Percentiles rank a stretch among this genome's conserved stretches.
These are phyloP conservation scores for Vulpes vulpes DNA, from an alignment of 2,113 vertebrate species.

Conservation along the genomic window DNA sequence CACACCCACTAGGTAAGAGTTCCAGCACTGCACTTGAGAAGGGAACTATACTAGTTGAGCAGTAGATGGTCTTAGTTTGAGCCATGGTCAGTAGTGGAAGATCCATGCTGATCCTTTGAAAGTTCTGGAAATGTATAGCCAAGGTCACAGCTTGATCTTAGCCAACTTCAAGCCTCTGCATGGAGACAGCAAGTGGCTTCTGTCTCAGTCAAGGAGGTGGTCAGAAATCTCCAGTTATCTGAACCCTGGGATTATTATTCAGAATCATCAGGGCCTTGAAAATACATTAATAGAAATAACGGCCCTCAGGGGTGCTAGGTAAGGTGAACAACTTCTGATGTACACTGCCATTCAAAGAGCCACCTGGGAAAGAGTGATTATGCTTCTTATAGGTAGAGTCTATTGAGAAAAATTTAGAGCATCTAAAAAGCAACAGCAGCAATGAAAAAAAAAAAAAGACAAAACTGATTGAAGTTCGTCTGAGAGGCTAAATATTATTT, in stretches of 20 bases:
- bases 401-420: not conserved
- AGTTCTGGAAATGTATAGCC: not conserved
- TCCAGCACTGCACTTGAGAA: slow-evolving; percentile 15
- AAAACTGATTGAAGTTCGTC: not conserved
- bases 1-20: not conserved
- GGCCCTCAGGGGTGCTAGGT: not conserved
- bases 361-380: not conserved
- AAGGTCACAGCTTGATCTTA: not conserved
- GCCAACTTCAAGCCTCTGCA: not conserved
- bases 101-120: slow-evolving; percentile 48
- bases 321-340: not conserved
- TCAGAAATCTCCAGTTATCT: not conserved
- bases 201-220: not conserved
- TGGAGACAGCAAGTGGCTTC: not conserved
- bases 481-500: not conserved
- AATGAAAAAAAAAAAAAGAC: not conserved
- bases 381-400: not conserved
- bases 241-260: not conserved
- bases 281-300: not conserved
- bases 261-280: not conserved
- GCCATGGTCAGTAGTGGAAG: slow-evolving; percentile 11
- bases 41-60: not conserved
- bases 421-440: not conserved
- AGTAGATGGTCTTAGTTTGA: not conserved
- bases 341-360: not conserved